These are phyloP conservation scores for Polyodon spathula DNA, from an alignment of 2,113 vertebrate genomes.

Conservation along the genomic window DNA sequence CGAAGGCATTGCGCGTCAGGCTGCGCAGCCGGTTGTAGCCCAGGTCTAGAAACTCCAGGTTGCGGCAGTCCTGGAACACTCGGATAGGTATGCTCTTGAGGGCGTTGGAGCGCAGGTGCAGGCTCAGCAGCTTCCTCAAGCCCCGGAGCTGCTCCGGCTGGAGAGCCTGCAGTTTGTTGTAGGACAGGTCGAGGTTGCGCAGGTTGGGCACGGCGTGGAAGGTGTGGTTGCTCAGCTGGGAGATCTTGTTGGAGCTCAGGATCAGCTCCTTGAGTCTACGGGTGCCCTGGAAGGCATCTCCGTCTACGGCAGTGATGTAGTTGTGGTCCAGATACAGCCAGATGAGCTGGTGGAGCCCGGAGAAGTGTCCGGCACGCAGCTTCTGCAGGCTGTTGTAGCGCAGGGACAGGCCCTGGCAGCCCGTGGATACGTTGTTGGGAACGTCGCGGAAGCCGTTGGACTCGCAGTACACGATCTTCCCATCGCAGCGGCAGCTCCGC, in stretches of 20 bases:
- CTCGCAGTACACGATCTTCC: constrained; percentile 96
- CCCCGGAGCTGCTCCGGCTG: constrained; percentile 83
- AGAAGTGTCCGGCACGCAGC: constrained; percentile 83
- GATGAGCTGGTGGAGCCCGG: constrained; percentile 84
- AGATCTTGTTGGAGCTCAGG: constrained; percentile 92
- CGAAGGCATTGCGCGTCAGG: constrained; percentile 86
- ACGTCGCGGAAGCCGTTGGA: constrained; percentile 88
- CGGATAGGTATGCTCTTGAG: constrained; percentile 81
- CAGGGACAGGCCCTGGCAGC: constrained; percentile 87
- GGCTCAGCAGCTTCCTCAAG: constrained; percentile 82
- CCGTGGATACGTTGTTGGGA: constrained; percentile 84
- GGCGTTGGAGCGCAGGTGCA: constrained; percentile 88
- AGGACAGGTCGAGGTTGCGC: constrained; percentile 92
- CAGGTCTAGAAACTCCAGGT: constrained; percentile 89
- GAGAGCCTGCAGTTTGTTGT: constrained; percentile 85
- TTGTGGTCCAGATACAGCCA: constrained; percentile 98
- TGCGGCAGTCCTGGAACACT: constrained; percentile 91
- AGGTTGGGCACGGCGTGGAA: constrained; percentile 88
- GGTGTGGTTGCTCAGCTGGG: constrained; percentile 77
- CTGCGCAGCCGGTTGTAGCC: constrained; percentile 92
- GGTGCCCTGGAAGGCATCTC: constrained; percentile 85
- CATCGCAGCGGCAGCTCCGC: constrained; percentile 87
- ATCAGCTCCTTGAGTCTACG: constrained; percentile 91
- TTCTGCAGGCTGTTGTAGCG: constrained; percentile 92
- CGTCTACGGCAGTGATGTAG: constrained; percentile 81